These are phyloP conservation scores for Leptobrachium leishanense DNA, from an alignment of 2,113 vertebrate genomes.

Conservation along the genomic window DNA sequence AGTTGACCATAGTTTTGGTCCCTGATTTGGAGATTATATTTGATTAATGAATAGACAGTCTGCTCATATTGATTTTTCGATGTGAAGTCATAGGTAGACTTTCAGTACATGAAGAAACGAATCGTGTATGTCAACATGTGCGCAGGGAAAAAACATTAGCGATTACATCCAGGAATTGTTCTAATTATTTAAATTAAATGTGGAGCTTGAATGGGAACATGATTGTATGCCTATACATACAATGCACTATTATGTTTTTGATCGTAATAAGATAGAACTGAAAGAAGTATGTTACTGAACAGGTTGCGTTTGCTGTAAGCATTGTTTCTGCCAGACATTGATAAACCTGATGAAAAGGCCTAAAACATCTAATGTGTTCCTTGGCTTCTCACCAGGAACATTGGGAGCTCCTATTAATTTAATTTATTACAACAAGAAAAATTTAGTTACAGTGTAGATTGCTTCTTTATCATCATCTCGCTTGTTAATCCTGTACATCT, in stretches of 20 bases:
- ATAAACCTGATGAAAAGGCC: slow-evolving; percentile 36
- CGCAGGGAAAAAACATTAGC: background rate
- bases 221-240: slow-evolving; percentile 4
- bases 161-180: slow-evolving; percentile 17
- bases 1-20: too few species aligned
- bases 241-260: slow-evolving; percentile 20
- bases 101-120: background rate
- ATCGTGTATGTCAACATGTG: background rate
- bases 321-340: slow-evolving; percentile 45
- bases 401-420: slow-evolving; percentile 36
- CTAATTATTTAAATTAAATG: background rate
- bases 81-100: too few species aligned
- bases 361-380: slow-evolving; percentile 46
- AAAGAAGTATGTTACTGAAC: slow-evolving; percentile 38
- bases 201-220: slow-evolving; percentile 17
- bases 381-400: slow-evolving; percentile 38
- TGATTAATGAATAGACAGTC: too few species aligned
- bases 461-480: slow-evolving; percentile 5
- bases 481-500: background rate
- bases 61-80: too few species aligned
- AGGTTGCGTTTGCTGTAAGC: slow-evolving; percentile 30
- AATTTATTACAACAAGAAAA: slow-evolving; percentile 33
- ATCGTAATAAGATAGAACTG: slow-evolving; percentile 18
- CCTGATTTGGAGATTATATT: too few species aligned
- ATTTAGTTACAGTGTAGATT: slow-evolving; percentile 6